Base-by-base conservation (phyloP, 1,140 invertebrate species). In the Adelges cooleyi region DNA sequence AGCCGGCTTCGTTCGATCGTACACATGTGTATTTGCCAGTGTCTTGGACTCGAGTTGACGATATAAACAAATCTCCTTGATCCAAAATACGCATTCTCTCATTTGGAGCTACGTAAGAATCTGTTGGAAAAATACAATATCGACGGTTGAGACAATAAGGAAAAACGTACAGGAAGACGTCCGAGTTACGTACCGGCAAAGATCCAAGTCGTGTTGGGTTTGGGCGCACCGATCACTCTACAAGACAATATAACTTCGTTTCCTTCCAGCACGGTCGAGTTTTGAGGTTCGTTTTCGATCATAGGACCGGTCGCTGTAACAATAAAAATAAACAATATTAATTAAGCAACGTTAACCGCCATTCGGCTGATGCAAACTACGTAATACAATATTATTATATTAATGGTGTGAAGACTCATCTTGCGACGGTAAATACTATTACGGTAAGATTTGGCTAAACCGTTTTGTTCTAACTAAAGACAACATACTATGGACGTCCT, bases 151-250 rank as follows among this genome's bases (percentile, higher is more conserved):
- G n/a, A n/a, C 1, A 40, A 40, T 51, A 5, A 25, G 22, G 15
- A 11, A 38, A 50, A 65, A 25, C 17, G 38, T 10, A 33, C 17
- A 15, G 9, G 15, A 13, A 18, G 13, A 11, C 8, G 9, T 15
- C 33, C n/a, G 25, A 18, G 25, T 42, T 3, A 50, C 22, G 20
- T 80, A 92, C 90, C 88, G 76, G 91, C 88, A 73, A 86, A 88
- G 71, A 86, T 84, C 94, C 94, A 98, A 8, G 89, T 89, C n/a
- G 88, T 81, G 71, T 89, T 92, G 2, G 94, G 93, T 67, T 83
- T 81, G 15, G 93, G 93, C 2, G 93, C 90, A 38, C 92, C 93
- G 27, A 84, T 82, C 11, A 90, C 92, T 70, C 87, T 79, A 75
- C 94, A 97, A 18, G 78, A 81, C 62, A 97, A 81, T 18, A 86